Evolutionary conservation across 2,113 vertebrate species (phyloP), one percentile per base, ranked within the genome.

Genomic region (Plectropomus leopardus): DNA sequence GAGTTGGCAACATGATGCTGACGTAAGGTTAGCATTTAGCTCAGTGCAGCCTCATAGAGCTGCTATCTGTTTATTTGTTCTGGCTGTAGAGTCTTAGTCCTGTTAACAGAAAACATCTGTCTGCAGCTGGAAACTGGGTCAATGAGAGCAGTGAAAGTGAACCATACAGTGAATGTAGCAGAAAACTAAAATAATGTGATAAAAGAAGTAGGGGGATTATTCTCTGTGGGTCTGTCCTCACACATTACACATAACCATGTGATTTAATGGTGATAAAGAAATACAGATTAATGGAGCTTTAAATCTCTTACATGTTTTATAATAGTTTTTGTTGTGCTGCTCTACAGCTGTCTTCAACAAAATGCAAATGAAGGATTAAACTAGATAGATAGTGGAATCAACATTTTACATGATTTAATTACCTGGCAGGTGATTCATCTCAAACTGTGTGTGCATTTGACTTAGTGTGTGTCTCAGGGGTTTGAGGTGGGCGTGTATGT

Each of bases 371-470:
- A 55, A 55, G n/a, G 16, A 55, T 70, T 24, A 63, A 42, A 50
- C 26, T n/a, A 58, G 28, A 45, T 6, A 19, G 42, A 21, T 21
- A 36, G 19, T 53, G 59, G 16, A 83, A 66, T 61, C 8, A 32
- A 26, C 26, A 47, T 45, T 60, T 30, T 7, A 42, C 16, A 36
- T 36, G 16, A 84, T 64, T 74, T 23, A 72, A 76, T 72, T 72
- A 69, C 19, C 28, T 69, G 55, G 4, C 59, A 50, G 23, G 36
- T 50, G 19, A 58, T 55, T 14, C 6, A 16, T 47, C 69, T n/a
- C 9, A 28, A 1, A n/a, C 3, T 34, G n/a, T 54, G 36, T 54
- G 30, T 32, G 60, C 4, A 11, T 68, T 23, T 44, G 47, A 58
- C 23, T 21, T 36, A 2, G 19, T 50, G 9, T 63, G 53, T 54